Percentiles rank a stretch among this genome's conserved stretches.
Conservation (phyloP, 1,140 invertebrate genomes). For the Bacillus rossius region DNA sequence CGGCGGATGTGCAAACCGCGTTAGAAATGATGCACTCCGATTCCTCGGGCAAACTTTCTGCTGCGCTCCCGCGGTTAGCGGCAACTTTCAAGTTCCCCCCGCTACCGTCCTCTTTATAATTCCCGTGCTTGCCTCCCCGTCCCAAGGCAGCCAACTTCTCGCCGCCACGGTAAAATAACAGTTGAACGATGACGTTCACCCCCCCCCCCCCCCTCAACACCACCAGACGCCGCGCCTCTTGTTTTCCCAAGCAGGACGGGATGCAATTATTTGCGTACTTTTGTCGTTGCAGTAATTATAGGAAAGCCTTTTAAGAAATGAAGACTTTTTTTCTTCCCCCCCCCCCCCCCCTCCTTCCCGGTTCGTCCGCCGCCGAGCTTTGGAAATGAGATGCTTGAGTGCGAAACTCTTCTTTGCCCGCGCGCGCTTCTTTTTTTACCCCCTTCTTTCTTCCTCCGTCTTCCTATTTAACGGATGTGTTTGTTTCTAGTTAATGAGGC, state of each 20-base stretch:
- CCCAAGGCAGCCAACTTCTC: conserved; percentile 15
- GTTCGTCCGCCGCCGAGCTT: no score
- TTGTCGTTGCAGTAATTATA: conserved; percentile 48
- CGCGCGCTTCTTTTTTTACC: no score
- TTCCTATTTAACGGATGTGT: not conserved
- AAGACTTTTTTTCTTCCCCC: conserved; percentile 39
- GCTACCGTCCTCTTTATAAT: no score
- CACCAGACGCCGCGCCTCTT: conserved; percentile 12
- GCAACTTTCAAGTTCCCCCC: no score
- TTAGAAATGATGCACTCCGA: no score
- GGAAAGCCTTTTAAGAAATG: conserved; percentile 53
- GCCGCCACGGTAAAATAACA: no score
- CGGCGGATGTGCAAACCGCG: no score
- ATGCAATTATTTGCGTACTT: conserved; percentile 2
- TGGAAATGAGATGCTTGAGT: no score
- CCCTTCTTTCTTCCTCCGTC: not conserved
- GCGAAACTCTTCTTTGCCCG: no score
- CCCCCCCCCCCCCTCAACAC: conserved; percentile 6
- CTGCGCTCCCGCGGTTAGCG: no score
- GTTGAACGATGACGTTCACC: not conserved
- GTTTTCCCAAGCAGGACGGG: conserved; percentile 24
- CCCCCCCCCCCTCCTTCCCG: not conserved
- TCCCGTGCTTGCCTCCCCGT: not conserved
- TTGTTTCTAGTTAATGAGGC: conserved; percentile 45
- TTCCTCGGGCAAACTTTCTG: no score